Evolutionary conservation across 1,140 invertebrate species (phyloP), one percentile per base, ranked within the genome.

Genomic region (Caerostris darwini): DNA sequence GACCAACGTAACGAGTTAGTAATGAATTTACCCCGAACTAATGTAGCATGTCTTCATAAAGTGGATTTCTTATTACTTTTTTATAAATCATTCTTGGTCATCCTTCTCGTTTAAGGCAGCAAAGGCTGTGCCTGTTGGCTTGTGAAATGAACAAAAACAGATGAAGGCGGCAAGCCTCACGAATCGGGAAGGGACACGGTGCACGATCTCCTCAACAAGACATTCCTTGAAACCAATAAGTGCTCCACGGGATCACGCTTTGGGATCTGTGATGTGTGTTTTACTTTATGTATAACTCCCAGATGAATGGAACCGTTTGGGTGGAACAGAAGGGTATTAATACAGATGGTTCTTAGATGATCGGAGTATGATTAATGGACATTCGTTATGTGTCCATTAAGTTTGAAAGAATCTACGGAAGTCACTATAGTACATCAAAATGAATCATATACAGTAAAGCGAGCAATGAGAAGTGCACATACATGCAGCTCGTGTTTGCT

Each of bases 321-420:
- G 69, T 82, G 90, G 90, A 91, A 91, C 56, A 56, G 71, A 50
- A 82, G 54, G 58, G 19, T 88, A 88, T 88, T 88, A 88, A 88
- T 85, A 85, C 34, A 90, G 64, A 90, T 67, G 61, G 57, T 90
- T 61, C n/a, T 82, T 61, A 56, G 69, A 50, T 59, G 87, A 89
- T 69, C 71, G 58, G 7, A 59, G 56, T n/a, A 14, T 61, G 90
- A 91, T 91, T 57, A 61, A 91, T 81, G 56, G 57, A 61, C 17
- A n/a, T 19, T 56, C 10, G 88, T 71, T 90, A 58, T 88, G 19
- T 91, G 90, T 91, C 19, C 69, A 91, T 82, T 81, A 81, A 81
- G 57, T 69, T 77, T 3, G 17, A 53, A 77, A 85, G 82, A 56
- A 57, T 57, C 14, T 85, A 12, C 53, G 54, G 14, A 85, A 57